Conservation (phyloP, 2,113 vertebrate species). For the Maccullochella peelii region DNA sequence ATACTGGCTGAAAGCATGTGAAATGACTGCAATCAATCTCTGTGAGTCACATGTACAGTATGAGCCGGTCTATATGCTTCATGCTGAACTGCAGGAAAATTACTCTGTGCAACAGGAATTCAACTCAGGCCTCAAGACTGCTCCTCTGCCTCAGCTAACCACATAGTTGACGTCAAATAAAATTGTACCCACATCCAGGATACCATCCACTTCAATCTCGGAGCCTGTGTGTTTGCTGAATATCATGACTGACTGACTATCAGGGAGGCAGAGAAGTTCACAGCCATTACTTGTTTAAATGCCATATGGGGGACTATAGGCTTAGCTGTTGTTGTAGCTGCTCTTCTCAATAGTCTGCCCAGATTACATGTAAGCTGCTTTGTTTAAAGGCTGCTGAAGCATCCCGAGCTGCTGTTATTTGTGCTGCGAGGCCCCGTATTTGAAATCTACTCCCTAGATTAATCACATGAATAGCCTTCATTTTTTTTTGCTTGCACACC, state of each 20-base stretch:
- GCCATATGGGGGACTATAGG: constrained; percentile 74
- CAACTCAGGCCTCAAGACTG: constrained; percentile 49
- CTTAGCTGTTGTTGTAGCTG: constrained; percentile 74
- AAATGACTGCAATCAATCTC: constrained; percentile 43
- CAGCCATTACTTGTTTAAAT: constrained; percentile 58
- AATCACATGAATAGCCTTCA: constrained; percentile 49
- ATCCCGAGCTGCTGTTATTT: constrained; percentile 60
- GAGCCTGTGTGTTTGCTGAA: not conserved
- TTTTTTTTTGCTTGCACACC: constrained; percentile 18
- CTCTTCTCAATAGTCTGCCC: constrained; percentile 73
- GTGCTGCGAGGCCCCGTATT: constrained; percentile 36
- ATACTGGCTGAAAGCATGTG: constrained; percentile 33
- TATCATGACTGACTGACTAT: constrained; percentile 21
- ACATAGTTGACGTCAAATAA: constrained; percentile 53
- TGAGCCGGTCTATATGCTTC: constrained; percentile 42
- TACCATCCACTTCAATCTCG: constrained; percentile 27
- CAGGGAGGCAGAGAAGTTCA: constrained; percentile 48
- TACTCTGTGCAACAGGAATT: constrained; percentile 65
- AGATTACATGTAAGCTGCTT: constrained; percentile 83
- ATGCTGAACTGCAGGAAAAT: constrained; percentile 61
- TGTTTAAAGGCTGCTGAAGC: constrained; percentile 69
- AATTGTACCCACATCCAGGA: constrained; percentile 49
- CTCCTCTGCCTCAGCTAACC: constrained; percentile 48
- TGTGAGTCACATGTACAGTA: constrained; percentile 61
- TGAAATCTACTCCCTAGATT: constrained; percentile 64